Percentiles rank a stretch among this genome's conserved stretches.
Evolutionary conservation across 2,888 invertebrate genomes (phyloP).

Genomic region (Augochlorella aurata): DNA sequence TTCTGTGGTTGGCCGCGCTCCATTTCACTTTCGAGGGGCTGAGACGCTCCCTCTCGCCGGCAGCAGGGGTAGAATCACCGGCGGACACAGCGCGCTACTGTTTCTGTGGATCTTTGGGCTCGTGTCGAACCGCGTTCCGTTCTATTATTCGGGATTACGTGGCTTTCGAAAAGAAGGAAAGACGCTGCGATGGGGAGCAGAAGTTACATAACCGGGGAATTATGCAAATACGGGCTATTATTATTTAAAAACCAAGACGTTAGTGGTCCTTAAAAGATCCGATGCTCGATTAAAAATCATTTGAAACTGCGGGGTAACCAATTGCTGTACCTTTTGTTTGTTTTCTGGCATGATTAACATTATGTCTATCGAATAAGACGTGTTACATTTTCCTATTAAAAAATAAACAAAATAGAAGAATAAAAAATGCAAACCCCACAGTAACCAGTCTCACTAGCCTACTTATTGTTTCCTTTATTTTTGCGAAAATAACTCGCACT

Average conservation of each 20-base stretch:
- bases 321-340: no score
- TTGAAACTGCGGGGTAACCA: not conserved
- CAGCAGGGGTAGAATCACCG: constrained; percentile 48
- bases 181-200: not conserved
- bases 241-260: constrained; percentile 3
- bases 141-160: constrained; percentile 27
- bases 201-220: constrained; percentile 1
- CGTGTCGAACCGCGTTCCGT: constrained; percentile 8
- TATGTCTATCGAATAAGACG: no score
- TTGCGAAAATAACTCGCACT: not conserved
- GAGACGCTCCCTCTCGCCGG: constrained; percentile 50
- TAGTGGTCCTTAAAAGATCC: not conserved
- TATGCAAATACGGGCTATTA: constrained; percentile 7
- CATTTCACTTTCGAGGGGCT: constrained; percentile 58
- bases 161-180: constrained; percentile 11
- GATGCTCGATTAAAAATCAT: not conserved
- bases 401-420: no score
- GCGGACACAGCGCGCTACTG: constrained; percentile 39
- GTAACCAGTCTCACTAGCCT: no score
- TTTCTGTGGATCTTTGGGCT: constrained; percentile 27
- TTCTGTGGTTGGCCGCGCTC: constrained; percentile 66
- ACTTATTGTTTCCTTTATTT: not conserved
- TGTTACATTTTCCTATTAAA: no score
- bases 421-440: no score
- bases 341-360: no score